A percentile compares a stretch with the other conserved stretches of the same genome.
Conservation (phyloP, 2,888 invertebrate species). For the Hirtodrosophila alboralis region DNA sequence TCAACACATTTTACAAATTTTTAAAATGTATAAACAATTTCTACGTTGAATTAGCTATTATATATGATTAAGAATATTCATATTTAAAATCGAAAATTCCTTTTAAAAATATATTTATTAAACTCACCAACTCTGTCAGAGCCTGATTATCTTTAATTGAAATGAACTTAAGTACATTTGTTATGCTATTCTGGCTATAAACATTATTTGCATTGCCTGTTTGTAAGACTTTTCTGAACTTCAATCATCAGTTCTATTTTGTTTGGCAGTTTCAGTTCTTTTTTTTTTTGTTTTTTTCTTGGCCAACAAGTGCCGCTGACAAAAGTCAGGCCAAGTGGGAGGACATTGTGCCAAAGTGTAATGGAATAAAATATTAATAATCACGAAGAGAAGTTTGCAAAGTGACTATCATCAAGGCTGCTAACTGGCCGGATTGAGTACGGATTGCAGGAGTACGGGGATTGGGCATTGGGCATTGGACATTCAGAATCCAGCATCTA, state of each 20-base stretch:
- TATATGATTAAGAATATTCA: too few relatives aligned
- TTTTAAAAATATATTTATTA: neutral
- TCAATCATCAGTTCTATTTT: constrained; percentile 53
- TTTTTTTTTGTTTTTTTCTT: too few relatives aligned
- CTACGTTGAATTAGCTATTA: too few relatives aligned
- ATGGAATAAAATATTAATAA: constrained; percentile 77
- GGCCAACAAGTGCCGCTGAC: constrained; percentile 69
- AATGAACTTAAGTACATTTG: constrained; percentile 14
- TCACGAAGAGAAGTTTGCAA: constrained; percentile 66
- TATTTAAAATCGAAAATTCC: too few relatives aligned
- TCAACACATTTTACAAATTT: too few relatives aligned
- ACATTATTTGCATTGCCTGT: constrained; percentile 39
- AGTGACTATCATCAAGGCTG: constrained; percentile 69
- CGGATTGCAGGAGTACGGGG: neutral
- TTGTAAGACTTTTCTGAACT: constrained; percentile 44
- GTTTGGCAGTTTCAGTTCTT: constrained; percentile 43
- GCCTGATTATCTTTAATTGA: neutral
- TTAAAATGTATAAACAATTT: too few relatives aligned
- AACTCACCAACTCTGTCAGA: too few relatives aligned
- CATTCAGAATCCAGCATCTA: constrained; percentile 56
- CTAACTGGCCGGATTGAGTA: constrained; percentile 21
- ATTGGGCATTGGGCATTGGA: constrained; percentile 33
- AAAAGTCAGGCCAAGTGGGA: constrained; percentile 34
- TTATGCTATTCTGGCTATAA: constrained; percentile 29
- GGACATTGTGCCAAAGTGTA: constrained; percentile 47